Evolutionary conservation across 2,113 vertebrate species (phyloP), one percentile per base, ranked within the genome.

Genomic region (Arothron firmamentum): DNA sequence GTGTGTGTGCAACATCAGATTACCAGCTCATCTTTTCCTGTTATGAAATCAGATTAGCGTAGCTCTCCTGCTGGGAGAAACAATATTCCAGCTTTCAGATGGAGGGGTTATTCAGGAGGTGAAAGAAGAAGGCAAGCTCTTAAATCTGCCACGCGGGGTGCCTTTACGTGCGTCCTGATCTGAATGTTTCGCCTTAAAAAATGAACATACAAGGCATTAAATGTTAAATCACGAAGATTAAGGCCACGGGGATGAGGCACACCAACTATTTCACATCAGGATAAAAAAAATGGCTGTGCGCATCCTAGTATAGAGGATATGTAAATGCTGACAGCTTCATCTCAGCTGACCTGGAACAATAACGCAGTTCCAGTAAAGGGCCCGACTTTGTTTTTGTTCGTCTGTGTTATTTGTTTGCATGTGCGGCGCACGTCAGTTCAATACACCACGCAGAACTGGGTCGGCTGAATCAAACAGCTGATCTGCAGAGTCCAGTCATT

Each of bases 1-100:
- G 65, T 72, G 60, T 72, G 65, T 75, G 75, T 74, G 72, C 66
- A 58, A 77, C 84, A 72, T 84, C 80, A 86, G 87, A 89, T 88
- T 87, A 87, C 77, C 28, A 66, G 59, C 69, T 78, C 80, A 80
- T 85, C 75, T 82, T 85, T 83, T 78, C 67, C 75, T 75, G 79
- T 88, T 88, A 86, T 81, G 73, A 89, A 90, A 89, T 87, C 76
- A 88, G 82, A 87, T 88, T 87, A 87, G 48, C 50, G 55, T 55
- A 59, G 72, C 74, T 65, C 61, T 53, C 74, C 56, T 43, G 61
- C 68, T 56, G 63, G 43, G 80, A 81, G 57, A 84, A 78, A 79
- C 78, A 74, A 85, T 79, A 75, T 73, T 62, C 53, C 34, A 59
- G 76, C 50, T 59, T 74, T 67, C 61, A 71, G 65, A 81, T 69